These are phyloP conservation scores for Eptesicus fuscus DNA, from an alignment of 2,113 vertebrate genomes.

Conservation along the genomic window DNA sequence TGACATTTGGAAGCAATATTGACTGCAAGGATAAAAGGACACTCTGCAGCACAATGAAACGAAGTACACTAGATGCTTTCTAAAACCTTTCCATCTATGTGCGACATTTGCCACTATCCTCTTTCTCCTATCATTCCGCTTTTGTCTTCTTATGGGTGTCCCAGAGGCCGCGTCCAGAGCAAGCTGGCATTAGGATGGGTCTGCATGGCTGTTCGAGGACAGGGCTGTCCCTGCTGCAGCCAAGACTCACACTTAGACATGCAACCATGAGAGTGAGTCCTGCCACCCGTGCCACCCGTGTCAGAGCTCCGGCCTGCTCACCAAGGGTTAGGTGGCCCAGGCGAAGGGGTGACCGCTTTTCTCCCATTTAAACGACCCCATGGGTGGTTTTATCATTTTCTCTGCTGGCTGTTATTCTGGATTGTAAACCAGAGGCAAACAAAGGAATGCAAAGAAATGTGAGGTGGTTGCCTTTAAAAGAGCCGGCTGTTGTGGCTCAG, in stretches of 20 bases:
- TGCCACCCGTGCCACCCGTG: fast-evolving
- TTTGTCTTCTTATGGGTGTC: neutral
- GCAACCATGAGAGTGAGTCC: fast-evolving
- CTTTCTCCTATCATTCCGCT: fast-evolving
- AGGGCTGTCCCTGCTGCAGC: neutral
- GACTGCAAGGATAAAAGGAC: neutral
- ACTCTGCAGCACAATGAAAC: neutral
- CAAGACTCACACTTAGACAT: neutral
- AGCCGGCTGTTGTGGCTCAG: too few relatives aligned
- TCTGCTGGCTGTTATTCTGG: neutral
- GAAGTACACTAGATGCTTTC: neutral
- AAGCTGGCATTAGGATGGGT: neutral
- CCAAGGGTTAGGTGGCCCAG: fast-evolving
- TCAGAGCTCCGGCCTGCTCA: neutral
- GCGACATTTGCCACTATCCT: neutral
- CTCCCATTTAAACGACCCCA: neutral
- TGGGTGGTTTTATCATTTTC: too few relatives aligned
- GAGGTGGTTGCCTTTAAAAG: neutral
- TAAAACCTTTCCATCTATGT: neutral
- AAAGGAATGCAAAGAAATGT: neutral
- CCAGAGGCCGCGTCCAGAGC: neutral
- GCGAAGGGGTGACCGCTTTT: too few relatives aligned
- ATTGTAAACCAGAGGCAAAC: neutral
- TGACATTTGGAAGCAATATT: constrained; percentile 13
- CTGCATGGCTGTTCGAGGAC: fast-evolving